Conservation (phyloP, 2,888 invertebrate species). For the Eremobia ochroleuca region DNA sequence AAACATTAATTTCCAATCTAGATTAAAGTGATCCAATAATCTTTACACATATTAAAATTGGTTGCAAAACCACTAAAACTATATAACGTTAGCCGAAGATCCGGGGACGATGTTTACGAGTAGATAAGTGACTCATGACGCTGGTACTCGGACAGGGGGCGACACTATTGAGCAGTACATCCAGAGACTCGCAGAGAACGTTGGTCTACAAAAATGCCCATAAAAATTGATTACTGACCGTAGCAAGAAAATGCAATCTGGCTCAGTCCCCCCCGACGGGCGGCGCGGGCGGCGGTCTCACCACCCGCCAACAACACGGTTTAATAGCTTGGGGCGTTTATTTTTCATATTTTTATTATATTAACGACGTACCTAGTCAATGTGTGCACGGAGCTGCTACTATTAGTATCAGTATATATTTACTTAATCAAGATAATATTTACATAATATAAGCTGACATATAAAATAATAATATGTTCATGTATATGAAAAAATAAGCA, state of each 20-base stretch:
- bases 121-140: conserved; percentile 11
- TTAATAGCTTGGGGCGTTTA: conserved; percentile 83
- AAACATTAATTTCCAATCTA: not conserved
- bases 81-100: conserved; percentile 12
- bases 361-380: conserved; percentile 73
- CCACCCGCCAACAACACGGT: conserved; percentile 70
- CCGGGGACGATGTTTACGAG: not conserved
- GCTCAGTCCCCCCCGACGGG: conserved; percentile 70
- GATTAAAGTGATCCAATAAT: conserved; percentile 1
- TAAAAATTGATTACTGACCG: conserved; percentile 89
- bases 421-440: no score
- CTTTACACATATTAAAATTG: not conserved
- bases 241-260: conserved; percentile 89
- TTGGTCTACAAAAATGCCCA: conserved; percentile 85
- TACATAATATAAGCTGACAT: no score
- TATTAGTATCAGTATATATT: no score
- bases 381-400: conserved; percentile 57
- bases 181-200: conserved; percentile 66
- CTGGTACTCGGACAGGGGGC: not conserved
- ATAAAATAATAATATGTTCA: no score
- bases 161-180: conserved; percentile 42
- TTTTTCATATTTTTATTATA: conserved; percentile 83
- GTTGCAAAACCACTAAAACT: not conserved
- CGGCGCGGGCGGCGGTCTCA: conserved; percentile 63
- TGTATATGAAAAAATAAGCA: no score